Evolutionary conservation across 2,888 invertebrate species (phyloP).

Genomic region (Copidosoma aretas): DNA sequence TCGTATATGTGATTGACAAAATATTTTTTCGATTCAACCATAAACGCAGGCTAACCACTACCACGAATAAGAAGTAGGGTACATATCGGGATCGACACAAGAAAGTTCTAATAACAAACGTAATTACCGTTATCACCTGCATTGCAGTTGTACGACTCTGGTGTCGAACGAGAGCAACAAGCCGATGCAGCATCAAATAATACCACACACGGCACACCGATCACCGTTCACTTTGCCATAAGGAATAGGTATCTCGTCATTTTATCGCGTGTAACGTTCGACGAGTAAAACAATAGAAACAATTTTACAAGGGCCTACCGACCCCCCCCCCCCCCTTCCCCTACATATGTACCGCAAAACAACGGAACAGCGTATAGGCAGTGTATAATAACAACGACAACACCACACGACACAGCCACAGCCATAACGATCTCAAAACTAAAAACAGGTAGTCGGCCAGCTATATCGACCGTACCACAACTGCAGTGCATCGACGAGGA

Average conservation of each 20-base stretch:
- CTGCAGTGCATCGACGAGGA: background rate
- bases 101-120: no score
- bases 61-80: no score
- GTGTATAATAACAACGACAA: conserved; percentile 3
- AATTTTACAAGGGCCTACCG: conserved; percentile 18
- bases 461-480: conserved; percentile 19
- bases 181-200: background rate
- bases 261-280: background rate
- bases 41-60: no score
- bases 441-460: conserved; percentile 22
- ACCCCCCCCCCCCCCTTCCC: background rate
- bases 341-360: background rate
- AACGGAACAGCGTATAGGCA: background rate
- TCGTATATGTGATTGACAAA: no score
- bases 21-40: no score
- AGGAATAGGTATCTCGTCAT: conserved; percentile 18
- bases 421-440: conserved; percentile 28
- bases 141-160: background rate
- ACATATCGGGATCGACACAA: no score
- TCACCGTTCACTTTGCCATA: background rate
- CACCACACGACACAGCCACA: no score
- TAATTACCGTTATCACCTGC: no score
- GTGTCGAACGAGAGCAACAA: background rate
- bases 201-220: background rate
- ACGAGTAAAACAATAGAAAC: conserved; percentile 26